Base-by-base conservation (phyloP, 2,888 invertebrate genomes). In the Myathropa florea region DNA sequence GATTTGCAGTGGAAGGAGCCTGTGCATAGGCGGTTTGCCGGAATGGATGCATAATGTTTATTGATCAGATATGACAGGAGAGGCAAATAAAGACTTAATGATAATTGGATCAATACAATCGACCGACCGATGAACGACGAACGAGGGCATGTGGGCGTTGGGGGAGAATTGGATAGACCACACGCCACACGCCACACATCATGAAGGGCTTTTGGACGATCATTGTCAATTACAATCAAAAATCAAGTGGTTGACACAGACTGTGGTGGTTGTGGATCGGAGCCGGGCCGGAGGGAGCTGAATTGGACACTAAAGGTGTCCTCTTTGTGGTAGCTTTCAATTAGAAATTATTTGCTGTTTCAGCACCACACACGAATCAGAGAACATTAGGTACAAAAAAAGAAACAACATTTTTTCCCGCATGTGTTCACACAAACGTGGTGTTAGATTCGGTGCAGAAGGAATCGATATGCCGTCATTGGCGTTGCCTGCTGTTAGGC, bases 141-240 rank as follows among this genome's bases (percentile, higher is more conserved):
- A 60, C 36, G 23, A 33, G n/a, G 10, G 24, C 63, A 30, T 39
- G 78, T 14, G 24, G 63, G 14, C 53, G 33, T 18, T 18, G 21
- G 46, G 21, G 46, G 23, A 7, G 14, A 23, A 57, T 57, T 30
- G 36, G 10, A 30, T 12, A 26, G 21, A 9, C 30, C 39, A 67
- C 59, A 64, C 24, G 28, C 3, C 18, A n/a, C 28, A n/a, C 24
- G n/a, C n/a, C n/a, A n/a, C 18, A 9, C 21, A 21, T 9, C 14
- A 10, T 30, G 30, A 33, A 30, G 18, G 18, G 61, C 33, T 21
- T 30, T 18, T 6, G 12, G 39, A 23, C 39, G 70, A 57, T 65
- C 71, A 71, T 33, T 71, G 71, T 59, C 79, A 79, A 79, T 72
- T 70, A 79, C 64, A 79, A 78, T 36, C 68, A 23, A 28, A 63